Evolutionary conservation across 2,888 invertebrate genomes (phyloP).

Genomic region (Latrodectus elegans): DNA sequence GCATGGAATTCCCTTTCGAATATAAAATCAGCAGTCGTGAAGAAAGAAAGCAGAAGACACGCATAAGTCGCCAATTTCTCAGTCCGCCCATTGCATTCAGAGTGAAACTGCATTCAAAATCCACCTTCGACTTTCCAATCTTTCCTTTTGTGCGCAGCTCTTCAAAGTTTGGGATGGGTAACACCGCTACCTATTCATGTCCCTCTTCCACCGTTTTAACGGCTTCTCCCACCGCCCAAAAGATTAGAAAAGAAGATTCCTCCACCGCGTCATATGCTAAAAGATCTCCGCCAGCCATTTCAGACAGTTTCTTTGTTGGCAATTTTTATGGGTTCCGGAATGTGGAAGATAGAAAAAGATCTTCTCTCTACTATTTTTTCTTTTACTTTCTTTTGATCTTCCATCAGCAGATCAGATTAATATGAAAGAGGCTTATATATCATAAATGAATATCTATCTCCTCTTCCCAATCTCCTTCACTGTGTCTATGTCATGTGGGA

Average conservation of each 20-base stretch:
- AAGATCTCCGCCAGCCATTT: conserved; percentile 22
- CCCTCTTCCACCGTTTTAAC: conserved; percentile 7
- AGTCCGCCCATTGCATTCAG: neutral
- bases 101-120: neutral
- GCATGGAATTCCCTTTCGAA: neutral
- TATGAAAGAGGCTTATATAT: conserved; percentile 50
- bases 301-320: conserved; percentile 21
- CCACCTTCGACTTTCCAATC: neutral
- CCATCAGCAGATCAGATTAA: conserved; percentile 55
- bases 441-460: conserved; percentile 46
- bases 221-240: neutral
- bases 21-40: neutral
- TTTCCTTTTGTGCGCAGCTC: neutral
- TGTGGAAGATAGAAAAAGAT: neutral
- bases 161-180: conserved; percentile 3
- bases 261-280: conserved; percentile 50
- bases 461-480: conserved; percentile 9
- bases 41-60: neutral
- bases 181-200: conserved; percentile 4
- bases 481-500: neutral
- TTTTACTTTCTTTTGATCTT: conserved; percentile 33
- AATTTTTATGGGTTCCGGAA: conserved; percentile 38
- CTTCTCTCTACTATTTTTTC: neutral
- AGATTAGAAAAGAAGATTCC: conserved; percentile 41
- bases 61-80: neutral